Percentiles rank a stretch among this genome's conserved stretches.
These are phyloP conservation scores for Pandion haliaetus DNA, from an alignment of 2,113 vertebrate genomes.

Conservation along the genomic window DNA sequence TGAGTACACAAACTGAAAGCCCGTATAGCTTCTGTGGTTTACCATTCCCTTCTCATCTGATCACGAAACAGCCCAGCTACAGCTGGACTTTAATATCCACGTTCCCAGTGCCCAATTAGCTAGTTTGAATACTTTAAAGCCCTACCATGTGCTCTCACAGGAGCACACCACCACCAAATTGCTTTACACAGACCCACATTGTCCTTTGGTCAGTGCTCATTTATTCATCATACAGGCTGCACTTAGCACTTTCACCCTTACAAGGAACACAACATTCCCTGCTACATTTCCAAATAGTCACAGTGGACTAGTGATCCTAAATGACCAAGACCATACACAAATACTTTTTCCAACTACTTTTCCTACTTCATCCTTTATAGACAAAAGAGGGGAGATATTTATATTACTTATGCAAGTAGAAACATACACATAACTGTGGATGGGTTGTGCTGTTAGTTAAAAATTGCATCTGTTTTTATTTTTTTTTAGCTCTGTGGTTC, in stretches of 20 bases:
- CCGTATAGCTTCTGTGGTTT: not conserved
- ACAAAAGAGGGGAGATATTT: not conserved
- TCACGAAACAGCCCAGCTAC: not conserved
- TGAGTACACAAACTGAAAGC: not conserved
- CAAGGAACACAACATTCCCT: not conserved
- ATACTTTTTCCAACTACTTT: not conserved
- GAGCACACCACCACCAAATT: not conserved
- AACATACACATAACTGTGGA: not conserved
- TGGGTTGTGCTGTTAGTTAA: not conserved
- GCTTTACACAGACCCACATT: slow-evolving; percentile 13
- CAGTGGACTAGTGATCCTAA: not conserved
- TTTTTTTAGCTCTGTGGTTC: not conserved
- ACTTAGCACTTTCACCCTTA: not conserved
- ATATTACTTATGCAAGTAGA: not conserved
- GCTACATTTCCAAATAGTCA: not conserved
- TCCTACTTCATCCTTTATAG: not conserved
- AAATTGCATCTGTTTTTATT: not conserved
- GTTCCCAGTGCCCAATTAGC: not conserved
- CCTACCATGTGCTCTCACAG: not conserved
- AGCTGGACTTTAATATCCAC: not conserved
- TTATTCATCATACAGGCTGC: not conserved
- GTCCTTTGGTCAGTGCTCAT: not conserved
- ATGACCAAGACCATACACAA: not conserved
- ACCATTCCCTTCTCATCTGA: not conserved
- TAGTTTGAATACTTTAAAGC: slow-evolving; percentile 12